Evolutionary conservation across 2,113 vertebrate genomes (phyloP), one percentile per base, ranked within the genome.

Genomic region (Gobius niger): DNA sequence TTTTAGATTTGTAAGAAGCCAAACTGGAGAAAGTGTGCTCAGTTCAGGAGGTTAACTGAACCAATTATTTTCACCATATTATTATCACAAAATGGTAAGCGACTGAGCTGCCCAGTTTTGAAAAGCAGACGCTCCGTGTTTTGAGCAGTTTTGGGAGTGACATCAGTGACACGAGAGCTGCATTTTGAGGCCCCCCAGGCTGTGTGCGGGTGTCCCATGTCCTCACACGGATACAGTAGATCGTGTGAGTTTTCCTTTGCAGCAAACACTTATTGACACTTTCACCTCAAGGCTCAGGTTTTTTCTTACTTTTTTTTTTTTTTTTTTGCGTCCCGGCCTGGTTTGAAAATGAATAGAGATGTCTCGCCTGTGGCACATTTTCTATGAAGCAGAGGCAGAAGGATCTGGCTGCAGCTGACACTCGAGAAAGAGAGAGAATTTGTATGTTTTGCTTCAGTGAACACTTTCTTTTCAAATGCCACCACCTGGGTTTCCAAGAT

Each of bases 401-500:
- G 50, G 65, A 54, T 63, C 70, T 70, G 53, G 70, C 65, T 72
- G 68, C 79, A 80, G 47, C 75, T 78, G 67, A 49, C 63, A 67
- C 7, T 74, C 69, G 71, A 73, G 40, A 65, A 34, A 34, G 18
- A 16, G 7, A 57, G 54, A 44, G 12, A 76, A 81, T 81, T 69
- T 68, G 68, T 78, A 82, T 81, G 69, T 34, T 70, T 72, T 72
- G 69, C 65, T 68, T 67, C 18, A 71, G 15, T 80, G 69, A 75
- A 83, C 62, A 76, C 73, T 82, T 76, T 69, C 66, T 80, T 79
- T 66, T 66, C 49, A 73, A 80, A 67, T 65, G 18, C 51, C 65
- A 66, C 73, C 68, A 66, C 73, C 68, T 72, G 57, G 53, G 77
- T 82, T 75, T 63, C 70, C 62, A 75, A 82, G 76, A 82, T 76